phyloP scores from a whole-genome alignment of 2,888 invertebrate genomes.

The Stomorhina lunata region DNA sequence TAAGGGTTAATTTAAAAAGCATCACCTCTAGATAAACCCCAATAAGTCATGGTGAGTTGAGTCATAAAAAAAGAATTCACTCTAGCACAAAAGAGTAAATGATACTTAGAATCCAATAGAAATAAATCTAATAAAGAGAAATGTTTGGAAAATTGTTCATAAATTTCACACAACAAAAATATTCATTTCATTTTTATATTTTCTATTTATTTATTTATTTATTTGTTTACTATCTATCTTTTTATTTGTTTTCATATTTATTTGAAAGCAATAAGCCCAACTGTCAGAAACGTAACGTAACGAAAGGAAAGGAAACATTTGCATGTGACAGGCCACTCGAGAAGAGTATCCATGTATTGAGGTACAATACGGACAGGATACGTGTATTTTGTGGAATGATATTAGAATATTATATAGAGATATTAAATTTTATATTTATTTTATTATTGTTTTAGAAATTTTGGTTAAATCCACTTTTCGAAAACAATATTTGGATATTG shows the following conservation, averaged over 20 bases:
- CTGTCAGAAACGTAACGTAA: no score
- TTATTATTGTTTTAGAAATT: neutral
- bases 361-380: neutral
- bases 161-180: slow-evolving; percentile 34
- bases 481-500: neutral
- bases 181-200: neutral
- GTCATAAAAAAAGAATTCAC: neutral
- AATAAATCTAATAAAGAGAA: slow-evolving; percentile 33
- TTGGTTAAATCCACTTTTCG: neutral
- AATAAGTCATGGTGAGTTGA: neutral
- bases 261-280: slow-evolving; percentile 36
- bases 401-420: slow-evolving; percentile 4
- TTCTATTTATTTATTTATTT: neutral
- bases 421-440: neutral
- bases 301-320: slow-evolving; percentile 11
- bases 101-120: slow-evolving; percentile 6
- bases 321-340: slow-evolving; percentile 40
- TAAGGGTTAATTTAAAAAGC: neutral
- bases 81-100: neutral
- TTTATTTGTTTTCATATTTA: neutral
- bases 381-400: neutral
- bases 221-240: no score
- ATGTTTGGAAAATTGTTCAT: slow-evolving; percentile 21
- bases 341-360: neutral
- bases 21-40: neutral